phyloP scores from a whole-genome alignment of 2,113 vertebrate genomes.

The Callocephalon fimbriatum region DNA sequence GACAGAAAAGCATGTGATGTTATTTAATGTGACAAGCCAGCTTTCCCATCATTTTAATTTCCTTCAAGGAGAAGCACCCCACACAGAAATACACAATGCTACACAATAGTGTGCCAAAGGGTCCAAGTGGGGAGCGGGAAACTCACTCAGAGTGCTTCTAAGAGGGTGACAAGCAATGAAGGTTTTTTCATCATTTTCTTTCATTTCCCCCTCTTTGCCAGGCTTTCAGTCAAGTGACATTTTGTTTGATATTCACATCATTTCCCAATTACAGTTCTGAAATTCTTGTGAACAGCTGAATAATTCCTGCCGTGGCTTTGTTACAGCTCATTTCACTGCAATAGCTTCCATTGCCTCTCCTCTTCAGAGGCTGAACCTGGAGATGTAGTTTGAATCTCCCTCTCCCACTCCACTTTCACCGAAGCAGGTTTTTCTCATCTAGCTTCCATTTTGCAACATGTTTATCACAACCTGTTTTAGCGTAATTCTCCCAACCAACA shows the following conservation, averaged over 20 bases:
- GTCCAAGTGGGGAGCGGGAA: background rate
- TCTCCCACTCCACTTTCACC: background rate
- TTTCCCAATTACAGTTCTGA: constrained; percentile 47
- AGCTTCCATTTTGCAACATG: background rate
- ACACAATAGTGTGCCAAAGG: background rate
- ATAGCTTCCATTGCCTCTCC: constrained; percentile 1
- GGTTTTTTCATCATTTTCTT: background rate
- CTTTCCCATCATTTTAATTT: constrained; percentile 53
- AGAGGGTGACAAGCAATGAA: background rate
- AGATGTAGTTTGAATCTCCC: background rate
- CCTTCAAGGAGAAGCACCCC: constrained; percentile 26
- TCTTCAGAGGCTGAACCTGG: background rate
- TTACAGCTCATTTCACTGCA: constrained; percentile 53
- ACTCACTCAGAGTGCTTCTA: background rate
- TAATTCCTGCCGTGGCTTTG: constrained; percentile 30
- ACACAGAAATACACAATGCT: background rate
- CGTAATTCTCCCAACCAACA: background rate
- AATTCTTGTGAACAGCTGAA: constrained; percentile 47
- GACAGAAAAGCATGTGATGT: constrained; percentile 37
- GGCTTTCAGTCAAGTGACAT: constrained; percentile 41
- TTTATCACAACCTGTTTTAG: background rate
- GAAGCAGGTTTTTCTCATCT: background rate
- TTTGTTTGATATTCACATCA: constrained; percentile 58
- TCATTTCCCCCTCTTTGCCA: background rate
- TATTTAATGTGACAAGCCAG: constrained; percentile 30